phyloP scores from a whole-genome alignment of 2,888 invertebrate species.

The Blastobasis adustella region DNA sequence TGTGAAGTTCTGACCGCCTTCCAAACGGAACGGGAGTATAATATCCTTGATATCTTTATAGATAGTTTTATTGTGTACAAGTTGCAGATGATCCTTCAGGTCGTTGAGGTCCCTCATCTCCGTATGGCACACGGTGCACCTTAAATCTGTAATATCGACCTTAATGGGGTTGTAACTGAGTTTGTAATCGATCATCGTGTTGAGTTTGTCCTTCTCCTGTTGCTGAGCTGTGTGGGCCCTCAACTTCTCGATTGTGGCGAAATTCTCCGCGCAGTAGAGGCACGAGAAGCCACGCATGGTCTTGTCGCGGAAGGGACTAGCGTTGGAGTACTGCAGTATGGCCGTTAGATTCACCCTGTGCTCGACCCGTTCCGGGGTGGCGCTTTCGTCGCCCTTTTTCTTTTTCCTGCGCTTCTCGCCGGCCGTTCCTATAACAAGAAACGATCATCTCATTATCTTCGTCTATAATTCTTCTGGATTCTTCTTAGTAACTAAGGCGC shows the following conservation, averaged over 20 bases:
- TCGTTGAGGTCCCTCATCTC: constrained; percentile 52
- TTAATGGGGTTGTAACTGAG: constrained; percentile 67
- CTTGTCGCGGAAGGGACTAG: constrained; percentile 65
- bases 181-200: constrained; percentile 64
- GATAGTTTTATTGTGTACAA: constrained; percentile 50
- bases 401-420: constrained; percentile 54
- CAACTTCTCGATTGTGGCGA: constrained; percentile 47
- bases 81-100: constrained; percentile 51
- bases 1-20: constrained; percentile 49
- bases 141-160: constrained; percentile 55
- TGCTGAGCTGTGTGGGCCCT: constrained; percentile 52
- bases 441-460: constrained; percentile 64
- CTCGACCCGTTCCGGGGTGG: constrained; percentile 63
- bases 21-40: constrained; percentile 58
- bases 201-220: constrained; percentile 57
- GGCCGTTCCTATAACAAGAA: constrained; percentile 68
- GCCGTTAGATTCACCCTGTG: constrained; percentile 65
- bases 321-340: constrained; percentile 65
- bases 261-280: constrained; percentile 58
- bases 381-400: constrained; percentile 58
- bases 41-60: constrained; percentile 62
- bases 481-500: constrained; percentile 29
- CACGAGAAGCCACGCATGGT: constrained; percentile 63
- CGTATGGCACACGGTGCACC: constrained; percentile 47
- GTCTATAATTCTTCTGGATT: constrained; percentile 23